phyloP scores from a whole-genome alignment of 2,797 vertebrate genomes.

The Diplodus puntazzo region DNA sequence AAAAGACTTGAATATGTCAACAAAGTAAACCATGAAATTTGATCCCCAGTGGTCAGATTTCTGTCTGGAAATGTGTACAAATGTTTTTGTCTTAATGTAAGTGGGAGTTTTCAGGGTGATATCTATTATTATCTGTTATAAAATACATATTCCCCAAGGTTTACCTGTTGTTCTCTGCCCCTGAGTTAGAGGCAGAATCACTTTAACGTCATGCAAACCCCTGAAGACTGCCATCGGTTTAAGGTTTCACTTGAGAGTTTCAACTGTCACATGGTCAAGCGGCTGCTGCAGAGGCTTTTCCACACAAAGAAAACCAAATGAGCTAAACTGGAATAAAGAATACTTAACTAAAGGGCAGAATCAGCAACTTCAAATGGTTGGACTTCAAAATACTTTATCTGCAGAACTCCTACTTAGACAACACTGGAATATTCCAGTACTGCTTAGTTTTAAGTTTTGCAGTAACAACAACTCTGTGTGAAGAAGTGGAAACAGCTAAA shows the following conservation, averaged over 20 bases:
- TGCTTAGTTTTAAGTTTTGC: neutral
- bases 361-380: neutral
- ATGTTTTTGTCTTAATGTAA: too few species aligned
- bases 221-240: slow-evolving; percentile 17
- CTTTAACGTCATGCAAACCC: neutral
- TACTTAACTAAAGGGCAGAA: neutral
- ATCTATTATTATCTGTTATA: too few species aligned
- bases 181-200: neutral
- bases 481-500: neutral
- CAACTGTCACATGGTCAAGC: slow-evolving; percentile 25
- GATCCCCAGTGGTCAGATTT: too few species aligned
- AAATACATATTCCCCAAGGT: too few species aligned
- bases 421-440: neutral
- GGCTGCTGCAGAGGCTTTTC: neutral
- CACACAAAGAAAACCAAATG: neutral
- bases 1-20: too few species aligned
- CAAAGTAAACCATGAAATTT: too few species aligned
- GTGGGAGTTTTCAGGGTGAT: too few species aligned
- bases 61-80: too few species aligned
- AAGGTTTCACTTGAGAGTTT: slow-evolving; percentile 35
- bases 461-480: neutral
- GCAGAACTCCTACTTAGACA: neutral
- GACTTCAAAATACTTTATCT: neutral
- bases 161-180: too few species aligned
- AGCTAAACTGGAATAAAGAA: neutral